Conservation (phyloP, 2,888 invertebrate species). For the Mactromeris polynyma region DNA sequence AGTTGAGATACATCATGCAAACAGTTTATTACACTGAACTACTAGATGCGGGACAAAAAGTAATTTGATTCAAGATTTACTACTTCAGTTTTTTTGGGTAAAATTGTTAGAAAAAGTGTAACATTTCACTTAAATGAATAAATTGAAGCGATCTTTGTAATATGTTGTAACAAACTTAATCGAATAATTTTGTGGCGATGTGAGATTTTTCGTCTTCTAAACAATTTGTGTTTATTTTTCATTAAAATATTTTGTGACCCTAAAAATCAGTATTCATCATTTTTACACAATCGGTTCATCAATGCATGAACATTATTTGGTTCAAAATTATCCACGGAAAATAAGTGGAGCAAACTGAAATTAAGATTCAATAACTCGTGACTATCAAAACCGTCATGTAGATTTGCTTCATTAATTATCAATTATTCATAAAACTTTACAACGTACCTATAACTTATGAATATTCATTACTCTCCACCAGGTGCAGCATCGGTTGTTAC, state of each 20-base stretch:
- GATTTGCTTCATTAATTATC: slow-evolving; percentile 1
- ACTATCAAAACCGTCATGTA: neutral
- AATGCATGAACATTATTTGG: neutral
- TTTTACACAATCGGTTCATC: neutral
- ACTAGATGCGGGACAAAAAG: too few relatives aligned
- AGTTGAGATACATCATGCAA: too few relatives aligned
- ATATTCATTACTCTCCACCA: slow-evolving; percentile 58
- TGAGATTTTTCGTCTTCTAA: neutral
- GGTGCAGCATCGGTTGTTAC: slow-evolving; percentile 60
- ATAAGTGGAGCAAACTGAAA: neutral
- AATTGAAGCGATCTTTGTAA: too few relatives aligned
- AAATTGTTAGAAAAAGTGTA: too few relatives aligned
- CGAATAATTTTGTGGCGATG: too few relatives aligned
- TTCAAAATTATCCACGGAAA: neutral
- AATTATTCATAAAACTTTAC: neutral
- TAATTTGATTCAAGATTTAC: too few relatives aligned
- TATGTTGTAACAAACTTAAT: too few relatives aligned
- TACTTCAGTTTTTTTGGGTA: too few relatives aligned
- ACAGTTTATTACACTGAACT: too few relatives aligned
- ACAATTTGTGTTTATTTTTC: neutral
- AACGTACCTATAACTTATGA: slow-evolving; percentile 46
- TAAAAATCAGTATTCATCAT: neutral
- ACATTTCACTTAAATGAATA: too few relatives aligned
- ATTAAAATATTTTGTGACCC: neutral
- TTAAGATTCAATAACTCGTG: neutral